A percentile compares a stretch with the other conserved stretches of the same genome.
phyloP scores from a whole-genome alignment of 1,140 invertebrate species.

The Aethina tumida region DNA sequence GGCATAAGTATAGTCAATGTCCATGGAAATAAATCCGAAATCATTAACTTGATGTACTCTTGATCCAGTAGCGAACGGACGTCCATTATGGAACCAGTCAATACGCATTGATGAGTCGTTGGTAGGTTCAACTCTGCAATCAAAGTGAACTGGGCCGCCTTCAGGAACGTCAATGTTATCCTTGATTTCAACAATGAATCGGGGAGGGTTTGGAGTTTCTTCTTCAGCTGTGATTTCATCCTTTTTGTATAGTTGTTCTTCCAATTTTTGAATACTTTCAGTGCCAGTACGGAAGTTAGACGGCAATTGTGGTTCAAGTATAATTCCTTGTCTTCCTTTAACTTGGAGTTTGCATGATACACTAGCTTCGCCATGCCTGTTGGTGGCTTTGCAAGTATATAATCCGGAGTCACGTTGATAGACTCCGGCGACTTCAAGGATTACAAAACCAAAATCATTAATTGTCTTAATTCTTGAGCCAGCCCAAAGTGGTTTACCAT shows the following conservation, averaged over 20 bases:
- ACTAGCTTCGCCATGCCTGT: constrained; percentile 80
- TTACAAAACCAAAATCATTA: constrained; percentile 90
- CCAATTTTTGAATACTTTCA: constrained; percentile 80
- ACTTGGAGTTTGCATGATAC: constrained; percentile 79
- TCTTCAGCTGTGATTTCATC: constrained; percentile 75
- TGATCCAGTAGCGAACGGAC: constrained; percentile 78
- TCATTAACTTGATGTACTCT: constrained; percentile 86
- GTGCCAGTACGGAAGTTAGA: constrained; percentile 77
- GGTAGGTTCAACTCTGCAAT: constrained; percentile 80
- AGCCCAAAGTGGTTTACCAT: constrained; percentile 79
- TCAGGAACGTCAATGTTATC: constrained; percentile 76
- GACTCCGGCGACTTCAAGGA: constrained; percentile 80
- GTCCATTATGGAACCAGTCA: constrained; percentile 90
- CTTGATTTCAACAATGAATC: constrained; percentile 76
- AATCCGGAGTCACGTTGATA: constrained; percentile 80
- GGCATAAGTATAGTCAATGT: constrained; percentile 77
- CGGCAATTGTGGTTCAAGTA: constrained; percentile 83
- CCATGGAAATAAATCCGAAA: constrained; percentile 84
- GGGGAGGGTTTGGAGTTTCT: constrained; percentile 75
- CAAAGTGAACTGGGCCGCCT: constrained; percentile 81
- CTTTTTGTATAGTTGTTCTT: constrained; percentile 78
- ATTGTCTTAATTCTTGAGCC: constrained; percentile 85
- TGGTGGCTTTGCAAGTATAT: constrained; percentile 86
- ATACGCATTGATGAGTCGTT: constrained; percentile 81
- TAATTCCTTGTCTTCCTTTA: constrained; percentile 74